Percentiles rank a stretch among this genome's conserved stretches.
Evolutionary conservation across 2,113 vertebrate genomes (phyloP).

Genomic region (Leuciscus idus): DNA sequence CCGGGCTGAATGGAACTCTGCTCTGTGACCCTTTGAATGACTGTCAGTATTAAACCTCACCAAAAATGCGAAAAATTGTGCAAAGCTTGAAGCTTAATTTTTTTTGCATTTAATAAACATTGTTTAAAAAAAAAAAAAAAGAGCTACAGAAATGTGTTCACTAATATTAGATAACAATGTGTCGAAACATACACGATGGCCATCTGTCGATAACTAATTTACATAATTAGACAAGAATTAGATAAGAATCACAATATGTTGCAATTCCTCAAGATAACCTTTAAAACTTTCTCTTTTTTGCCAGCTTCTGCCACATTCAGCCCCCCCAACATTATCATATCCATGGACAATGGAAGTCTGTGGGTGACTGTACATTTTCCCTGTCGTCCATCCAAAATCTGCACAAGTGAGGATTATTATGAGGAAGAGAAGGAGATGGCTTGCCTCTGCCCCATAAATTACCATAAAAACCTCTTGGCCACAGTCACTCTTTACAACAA

Average conservation of each 20-base stretch:
- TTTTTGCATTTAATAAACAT: no score
- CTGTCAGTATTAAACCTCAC: background rate
- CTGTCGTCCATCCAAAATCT: slow-evolving; percentile 47
- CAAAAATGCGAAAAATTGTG: background rate
- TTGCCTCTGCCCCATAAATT: slow-evolving; percentile 61
- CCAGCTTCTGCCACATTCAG: slow-evolving; percentile 64
- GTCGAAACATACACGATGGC: background rate
- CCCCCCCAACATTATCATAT: slow-evolving; percentile 65
- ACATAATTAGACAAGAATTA: background rate
- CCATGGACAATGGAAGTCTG: slow-evolving; percentile 54
- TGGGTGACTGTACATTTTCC: slow-evolving; percentile 68
- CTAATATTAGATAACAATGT: background rate
- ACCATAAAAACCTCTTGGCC: slow-evolving; percentile 57
- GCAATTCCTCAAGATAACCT: no score
- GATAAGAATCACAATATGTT: background rate
- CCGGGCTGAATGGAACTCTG: slow-evolving; percentile 47
- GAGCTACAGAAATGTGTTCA: background rate
- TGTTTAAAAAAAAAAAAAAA: no score
- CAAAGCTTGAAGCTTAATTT: background rate
- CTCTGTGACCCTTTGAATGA: slow-evolving; percentile 65
- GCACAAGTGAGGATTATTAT: background rate
- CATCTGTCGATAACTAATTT: background rate
- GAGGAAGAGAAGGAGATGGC: background rate
- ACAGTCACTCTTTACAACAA: slow-evolving; percentile 70
- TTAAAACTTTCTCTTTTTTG: background rate